Evolutionary conservation across 2,888 invertebrate genomes (phyloP), one percentile per base, ranked within the genome.

Genomic region (Calameuta idolon): DNA sequence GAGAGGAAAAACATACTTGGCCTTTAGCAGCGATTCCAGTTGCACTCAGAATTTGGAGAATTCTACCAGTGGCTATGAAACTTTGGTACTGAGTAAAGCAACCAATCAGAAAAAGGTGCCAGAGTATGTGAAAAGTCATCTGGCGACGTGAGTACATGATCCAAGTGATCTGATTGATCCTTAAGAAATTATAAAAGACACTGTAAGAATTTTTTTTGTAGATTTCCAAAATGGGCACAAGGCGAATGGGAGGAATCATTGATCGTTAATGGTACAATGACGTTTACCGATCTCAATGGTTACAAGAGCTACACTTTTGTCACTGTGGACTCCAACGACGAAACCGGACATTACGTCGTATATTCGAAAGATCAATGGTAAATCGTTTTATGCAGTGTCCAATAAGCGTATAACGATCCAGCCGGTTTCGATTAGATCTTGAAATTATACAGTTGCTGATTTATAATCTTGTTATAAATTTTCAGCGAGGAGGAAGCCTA

Each of bases 11-110:
- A 93, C 94, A 9, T 92, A 93, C 82, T 92, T 95, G 88, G 93
- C 94, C 12, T 92, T 95, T 78, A 94, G 94, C 83, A 93, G 93
- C 77, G 95, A 95, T 87, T 94, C 95, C 4, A 94, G 94, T 68
- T 95, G 95, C 85, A 92, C 91, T 11, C 92, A 92, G 75, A 92
- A 93, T 84, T 91, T 94, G 37, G 88, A 92, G 68, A 93, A 93
- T 84, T 92, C 94, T 4, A 93, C 93, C 12, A 92, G 90, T 76
- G 95, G 94, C 40, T 94, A 93, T 84, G 94, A 95, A 88, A 93
- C 93, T 0, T 90, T 94, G 71, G 90, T 92, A 3, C 90, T 95
- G 31, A 92, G 87, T 78, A 90, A 89, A 82, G 86, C 89, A 3
- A 86, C 88, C n/a, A 91, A 89, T 81, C 89, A 88, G 73, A 90